These are phyloP conservation scores for Calcarius ornatus DNA, from an alignment of 2,113 vertebrate species.

Conservation along the genomic window DNA sequence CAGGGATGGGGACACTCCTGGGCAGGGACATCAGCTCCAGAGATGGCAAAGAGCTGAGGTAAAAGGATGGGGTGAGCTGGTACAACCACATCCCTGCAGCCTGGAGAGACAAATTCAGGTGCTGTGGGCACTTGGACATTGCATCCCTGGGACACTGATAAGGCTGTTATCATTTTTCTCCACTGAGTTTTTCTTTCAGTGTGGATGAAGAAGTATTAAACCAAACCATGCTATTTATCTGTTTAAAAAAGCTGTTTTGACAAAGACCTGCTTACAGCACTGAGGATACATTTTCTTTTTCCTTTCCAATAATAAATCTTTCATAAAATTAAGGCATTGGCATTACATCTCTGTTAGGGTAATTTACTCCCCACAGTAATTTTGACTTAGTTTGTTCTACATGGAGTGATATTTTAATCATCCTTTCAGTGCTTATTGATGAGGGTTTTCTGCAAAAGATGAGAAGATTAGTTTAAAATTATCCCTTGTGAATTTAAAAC, in stretches of 20 bases:
- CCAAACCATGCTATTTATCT: neutral
- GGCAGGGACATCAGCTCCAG: neutral
- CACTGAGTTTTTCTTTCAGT: neutral
- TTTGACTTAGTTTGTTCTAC: constrained; percentile 75
- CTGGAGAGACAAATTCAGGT: neutral
- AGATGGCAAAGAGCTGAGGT: neutral
- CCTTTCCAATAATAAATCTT: constrained; percentile 58
- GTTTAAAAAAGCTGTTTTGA: constrained; percentile 9
- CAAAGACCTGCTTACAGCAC: constrained; percentile 9
- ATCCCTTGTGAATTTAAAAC: constrained; percentile 74
- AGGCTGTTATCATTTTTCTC: neutral
- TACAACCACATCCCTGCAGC: neutral
- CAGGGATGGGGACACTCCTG: fast-evolving
- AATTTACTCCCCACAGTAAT: constrained; percentile 74
- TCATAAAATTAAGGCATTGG: constrained; percentile 66
- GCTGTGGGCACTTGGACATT: neutral
- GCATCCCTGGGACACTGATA: neutral
- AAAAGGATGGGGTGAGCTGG: neutral
- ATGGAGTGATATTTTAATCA: constrained; percentile 77
- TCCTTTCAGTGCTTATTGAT: constrained; percentile 77
- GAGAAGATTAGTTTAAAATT: constrained; percentile 78
- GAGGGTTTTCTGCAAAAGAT: constrained; percentile 71
- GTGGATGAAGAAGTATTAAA: neutral
- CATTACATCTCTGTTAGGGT: constrained; percentile 70
- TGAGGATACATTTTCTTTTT: neutral